Evolutionary conservation across 2,797 vertebrate species (phyloP).

Genomic region (Vultur gryphus): DNA sequence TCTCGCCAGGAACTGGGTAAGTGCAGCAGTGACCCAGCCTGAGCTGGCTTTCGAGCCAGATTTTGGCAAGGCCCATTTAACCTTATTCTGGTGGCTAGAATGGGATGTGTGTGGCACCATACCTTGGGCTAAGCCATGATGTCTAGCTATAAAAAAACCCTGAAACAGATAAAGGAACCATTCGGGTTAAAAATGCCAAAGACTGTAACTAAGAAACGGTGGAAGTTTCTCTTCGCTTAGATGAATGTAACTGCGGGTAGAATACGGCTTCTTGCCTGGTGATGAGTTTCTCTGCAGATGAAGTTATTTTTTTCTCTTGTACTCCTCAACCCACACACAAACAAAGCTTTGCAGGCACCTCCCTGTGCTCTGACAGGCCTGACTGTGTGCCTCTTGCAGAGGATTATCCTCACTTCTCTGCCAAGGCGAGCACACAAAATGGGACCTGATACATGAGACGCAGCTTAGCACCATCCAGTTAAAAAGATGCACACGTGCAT

Average conservation of each 20-base stretch:
- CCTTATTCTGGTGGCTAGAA: not conserved
- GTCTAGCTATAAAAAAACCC: not conserved
- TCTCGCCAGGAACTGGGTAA: not conserved
- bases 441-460: not conserved
- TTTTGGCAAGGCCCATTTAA: not conserved
- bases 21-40: not conserved
- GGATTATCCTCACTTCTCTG: not conserved
- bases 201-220: not conserved
- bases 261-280: not conserved
- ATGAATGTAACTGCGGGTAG: not conserved
- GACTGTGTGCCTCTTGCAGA: not conserved
- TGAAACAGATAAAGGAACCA: not conserved
- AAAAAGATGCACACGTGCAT: not conserved
- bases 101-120: not conserved
- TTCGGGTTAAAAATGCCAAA: not conserved
- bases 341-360: not conserved
- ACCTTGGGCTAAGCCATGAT: not conserved
- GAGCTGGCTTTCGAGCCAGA: not conserved
- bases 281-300: not conserved
- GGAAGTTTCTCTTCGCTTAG: not conserved
- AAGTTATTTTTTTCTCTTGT: not conserved
- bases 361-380: not conserved
- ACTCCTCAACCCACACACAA: not conserved
- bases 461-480: not conserved
- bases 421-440: not conserved